Evolutionary conservation across 2,797 vertebrate genomes (phyloP).

Genomic region (Dermochelys coriacea): DNA sequence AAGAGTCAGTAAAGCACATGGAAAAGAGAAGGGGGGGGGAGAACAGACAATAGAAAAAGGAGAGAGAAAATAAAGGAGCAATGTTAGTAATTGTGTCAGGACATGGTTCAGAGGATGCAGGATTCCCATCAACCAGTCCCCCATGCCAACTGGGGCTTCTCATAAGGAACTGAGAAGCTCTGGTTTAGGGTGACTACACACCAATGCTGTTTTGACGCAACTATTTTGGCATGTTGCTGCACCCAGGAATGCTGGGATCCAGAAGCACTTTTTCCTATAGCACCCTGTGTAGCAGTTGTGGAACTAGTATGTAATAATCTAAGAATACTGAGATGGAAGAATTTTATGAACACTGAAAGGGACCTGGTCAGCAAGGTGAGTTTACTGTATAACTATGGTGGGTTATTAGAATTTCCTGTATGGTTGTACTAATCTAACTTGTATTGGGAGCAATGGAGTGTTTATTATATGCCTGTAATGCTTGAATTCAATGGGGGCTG

Average conservation of each 20-base stretch:
- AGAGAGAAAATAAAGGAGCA: background rate
- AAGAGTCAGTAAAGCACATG: background rate
- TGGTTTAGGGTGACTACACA: too few species aligned
- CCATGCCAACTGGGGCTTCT: background rate
- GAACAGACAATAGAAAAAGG: background rate
- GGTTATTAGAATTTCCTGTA: background rate
- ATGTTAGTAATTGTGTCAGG: background rate
- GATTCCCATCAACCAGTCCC: background rate
- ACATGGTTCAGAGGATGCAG: background rate
- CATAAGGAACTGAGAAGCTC: background rate
- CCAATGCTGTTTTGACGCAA: too few species aligned
- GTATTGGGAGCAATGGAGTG: background rate
- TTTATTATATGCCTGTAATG: background rate
- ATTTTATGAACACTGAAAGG: accelerated
- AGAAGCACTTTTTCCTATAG: background rate
- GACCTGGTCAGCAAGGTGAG: background rate
- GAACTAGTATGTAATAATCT: background rate
- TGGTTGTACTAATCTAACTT: background rate
- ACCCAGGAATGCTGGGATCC: background rate
- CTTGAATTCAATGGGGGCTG: accelerated
- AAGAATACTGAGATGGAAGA: background rate
- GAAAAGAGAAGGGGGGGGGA: background rate
- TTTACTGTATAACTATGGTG: accelerated
- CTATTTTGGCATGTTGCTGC: background rate
- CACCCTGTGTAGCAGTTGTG: background rate